These are phyloP conservation scores for Gasterosteus aculeatus DNA, from an alignment of 2,113 vertebrate species.

Conservation along the genomic window DNA sequence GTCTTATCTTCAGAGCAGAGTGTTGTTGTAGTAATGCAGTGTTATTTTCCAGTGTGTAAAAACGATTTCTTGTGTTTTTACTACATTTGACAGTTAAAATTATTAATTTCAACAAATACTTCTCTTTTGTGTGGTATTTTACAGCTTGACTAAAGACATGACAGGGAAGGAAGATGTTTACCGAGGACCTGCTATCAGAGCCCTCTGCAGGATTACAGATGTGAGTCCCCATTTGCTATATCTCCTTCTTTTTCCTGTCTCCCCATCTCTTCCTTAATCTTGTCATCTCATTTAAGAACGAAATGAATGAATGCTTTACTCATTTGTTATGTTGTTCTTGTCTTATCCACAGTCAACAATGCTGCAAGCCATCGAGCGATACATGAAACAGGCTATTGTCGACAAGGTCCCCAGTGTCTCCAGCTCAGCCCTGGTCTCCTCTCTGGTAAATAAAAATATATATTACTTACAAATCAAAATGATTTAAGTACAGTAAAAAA, in stretches of 20 bases:
- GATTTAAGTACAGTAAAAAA: too few relatives aligned
- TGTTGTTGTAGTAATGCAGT: neutral
- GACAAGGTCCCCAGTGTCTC: slow-evolving; percentile 96
- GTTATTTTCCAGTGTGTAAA: neutral
- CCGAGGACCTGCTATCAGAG: slow-evolving; percentile 94
- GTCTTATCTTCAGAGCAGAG: neutral
- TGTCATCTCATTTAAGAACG: neutral
- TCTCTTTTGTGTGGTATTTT: slow-evolving; percentile 9
- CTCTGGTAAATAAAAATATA: slow-evolving; percentile 81
- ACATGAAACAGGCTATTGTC: slow-evolving; percentile 99
- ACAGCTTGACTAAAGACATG: slow-evolving; percentile 98
- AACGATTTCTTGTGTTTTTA: neutral
- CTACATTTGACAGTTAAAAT: neutral
- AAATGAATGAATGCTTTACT: neutral
- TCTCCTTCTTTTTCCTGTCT: neutral
- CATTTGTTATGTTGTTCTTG: neutral
- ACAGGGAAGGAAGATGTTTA: slow-evolving; percentile 98
- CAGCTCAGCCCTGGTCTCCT: slow-evolving; percentile 95
- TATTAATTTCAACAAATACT: too few relatives aligned
- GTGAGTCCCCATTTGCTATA: slow-evolving; percentile 78
- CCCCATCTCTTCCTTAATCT: neutral
- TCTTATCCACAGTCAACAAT: slow-evolving; percentile 87
- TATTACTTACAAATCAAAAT: neutral
- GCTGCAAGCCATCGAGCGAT: slow-evolving; percentile 96
- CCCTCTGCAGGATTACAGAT: slow-evolving; percentile 96